These are phyloP conservation scores for Buceros bicornis DNA, from an alignment of 2,797 vertebrate genomes.

Conservation along the genomic window DNA sequence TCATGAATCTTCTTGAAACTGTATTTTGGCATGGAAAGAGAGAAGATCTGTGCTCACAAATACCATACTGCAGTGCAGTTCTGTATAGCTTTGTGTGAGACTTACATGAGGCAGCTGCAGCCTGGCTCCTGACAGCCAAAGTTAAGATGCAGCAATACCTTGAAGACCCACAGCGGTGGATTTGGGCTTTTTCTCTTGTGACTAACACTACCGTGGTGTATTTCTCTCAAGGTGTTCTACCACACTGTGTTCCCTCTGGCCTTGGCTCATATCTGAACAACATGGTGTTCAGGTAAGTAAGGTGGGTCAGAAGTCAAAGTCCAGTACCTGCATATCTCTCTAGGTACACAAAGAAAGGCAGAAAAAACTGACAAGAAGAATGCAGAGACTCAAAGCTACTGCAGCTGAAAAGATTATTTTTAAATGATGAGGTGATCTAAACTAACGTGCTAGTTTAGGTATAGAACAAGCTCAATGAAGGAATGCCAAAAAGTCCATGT, in stretches of 20 bases:
- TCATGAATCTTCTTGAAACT: neutral
- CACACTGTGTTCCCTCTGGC: neutral
- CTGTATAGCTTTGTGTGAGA: neutral
- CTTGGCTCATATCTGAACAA: neutral
- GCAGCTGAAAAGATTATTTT: neutral
- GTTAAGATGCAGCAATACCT: neutral
- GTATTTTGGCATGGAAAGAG: neutral
- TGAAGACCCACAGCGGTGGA: neutral
- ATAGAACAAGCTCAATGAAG: neutral
- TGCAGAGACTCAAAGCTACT: neutral
- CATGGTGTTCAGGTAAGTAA: neutral
- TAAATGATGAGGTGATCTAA: neutral
- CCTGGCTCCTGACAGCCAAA: neutral
- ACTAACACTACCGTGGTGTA: fast-evolving
- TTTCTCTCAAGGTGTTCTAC: neutral
- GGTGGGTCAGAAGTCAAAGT: neutral
- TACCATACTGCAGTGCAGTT: neutral
- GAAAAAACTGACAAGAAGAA: neutral
- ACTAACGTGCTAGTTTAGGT: neutral
- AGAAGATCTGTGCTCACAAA: neutral
- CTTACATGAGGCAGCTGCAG: neutral
- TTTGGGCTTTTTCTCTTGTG: neutral
- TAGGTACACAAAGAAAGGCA: neutral
- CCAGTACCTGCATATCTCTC: neutral
- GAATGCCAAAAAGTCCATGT: neutral